Conservation (phyloP, 2,113 vertebrate species). For the Oncorhynchus clarkii region DNA sequence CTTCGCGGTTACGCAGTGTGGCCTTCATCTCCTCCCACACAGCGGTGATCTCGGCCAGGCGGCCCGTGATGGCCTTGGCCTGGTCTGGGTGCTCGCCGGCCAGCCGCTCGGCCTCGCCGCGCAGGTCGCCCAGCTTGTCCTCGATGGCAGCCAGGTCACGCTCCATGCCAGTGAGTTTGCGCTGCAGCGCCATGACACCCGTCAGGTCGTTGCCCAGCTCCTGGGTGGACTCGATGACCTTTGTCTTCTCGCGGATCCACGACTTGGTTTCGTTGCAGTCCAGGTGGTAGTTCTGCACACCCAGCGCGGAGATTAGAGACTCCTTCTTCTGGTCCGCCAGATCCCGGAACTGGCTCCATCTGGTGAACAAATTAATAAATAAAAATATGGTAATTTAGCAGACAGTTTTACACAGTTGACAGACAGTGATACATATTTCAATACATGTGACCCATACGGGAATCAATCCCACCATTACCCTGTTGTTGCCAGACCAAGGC, state of each 20-base stretch:
- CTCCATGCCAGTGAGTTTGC: conserved; percentile 89
- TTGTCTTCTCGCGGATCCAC: conserved; percentile 92
- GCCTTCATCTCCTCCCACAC: conserved; percentile 92
- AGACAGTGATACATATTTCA: no score
- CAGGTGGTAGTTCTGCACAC: conserved; percentile 91
- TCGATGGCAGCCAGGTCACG: conserved; percentile 87
- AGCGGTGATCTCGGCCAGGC: conserved; percentile 82
- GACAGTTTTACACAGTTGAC: no score
- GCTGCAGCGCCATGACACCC: conserved; percentile 87
- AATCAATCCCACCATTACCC: no score
- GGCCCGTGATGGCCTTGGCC: conserved; percentile 82
- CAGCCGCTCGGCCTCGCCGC: conserved; percentile 83
- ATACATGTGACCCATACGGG: no score
- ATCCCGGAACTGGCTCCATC: conserved; percentile 91
- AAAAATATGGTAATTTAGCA: background rate
- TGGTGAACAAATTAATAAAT: conserved; percentile 39
- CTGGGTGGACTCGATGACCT: conserved; percentile 90
- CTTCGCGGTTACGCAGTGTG: conserved; percentile 83
- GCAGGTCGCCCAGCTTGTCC: conserved; percentile 83
- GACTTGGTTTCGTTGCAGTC: conserved; percentile 92
- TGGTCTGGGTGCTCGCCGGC: conserved; percentile 87
- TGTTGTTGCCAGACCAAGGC: no score
- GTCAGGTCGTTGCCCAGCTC: conserved; percentile 87
- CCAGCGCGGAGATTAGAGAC: conserved; percentile 82
- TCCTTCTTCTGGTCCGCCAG: conserved; percentile 89